Percentiles rank a stretch among this genome's conserved stretches.
These are phyloP conservation scores for Bungarus multicinctus DNA, from an alignment of 2,113 vertebrate genomes.

Conservation along the genomic window DNA sequence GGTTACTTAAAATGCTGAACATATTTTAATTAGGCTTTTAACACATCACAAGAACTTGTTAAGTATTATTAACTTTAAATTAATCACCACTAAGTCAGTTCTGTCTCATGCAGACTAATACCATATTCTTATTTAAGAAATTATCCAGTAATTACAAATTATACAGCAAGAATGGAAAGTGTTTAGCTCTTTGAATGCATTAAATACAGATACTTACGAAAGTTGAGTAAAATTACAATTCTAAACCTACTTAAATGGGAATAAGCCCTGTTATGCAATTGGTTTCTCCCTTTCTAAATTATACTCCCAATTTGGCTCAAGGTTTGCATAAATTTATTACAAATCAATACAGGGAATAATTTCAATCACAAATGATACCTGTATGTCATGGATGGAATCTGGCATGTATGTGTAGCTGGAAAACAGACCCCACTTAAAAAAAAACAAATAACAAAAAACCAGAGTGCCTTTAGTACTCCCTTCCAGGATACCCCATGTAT, in stretches of 20 bases:
- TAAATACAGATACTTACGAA: conserved; percentile 36
- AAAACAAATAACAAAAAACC: no score
- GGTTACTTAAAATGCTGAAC: conserved; percentile 48
- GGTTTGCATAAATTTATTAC: background rate
- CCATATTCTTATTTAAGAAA: conserved; percentile 59
- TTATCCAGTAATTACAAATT: conserved; percentile 65
- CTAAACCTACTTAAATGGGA: background rate
- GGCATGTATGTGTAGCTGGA: background rate
- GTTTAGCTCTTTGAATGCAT: conserved; percentile 44
- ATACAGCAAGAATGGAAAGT: conserved; percentile 51
- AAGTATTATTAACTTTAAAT: conserved; percentile 58
- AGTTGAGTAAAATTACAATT: conserved; percentile 21
- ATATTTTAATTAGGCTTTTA: conserved; percentile 48
- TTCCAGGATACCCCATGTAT: background rate
- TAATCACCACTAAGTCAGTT: conserved; percentile 59
- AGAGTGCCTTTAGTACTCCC: background rate
- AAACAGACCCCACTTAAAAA: background rate
- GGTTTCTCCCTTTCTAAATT: background rate
- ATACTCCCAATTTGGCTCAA: background rate
- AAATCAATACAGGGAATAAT: background rate
- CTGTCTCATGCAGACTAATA: conserved; percentile 55
- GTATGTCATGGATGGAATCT: background rate
- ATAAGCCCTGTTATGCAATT: background rate
- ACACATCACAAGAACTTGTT: conserved; percentile 56
- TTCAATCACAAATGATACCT: background rate